These are phyloP conservation scores for Salarias fasciatus DNA, from an alignment of 2,797 vertebrate genomes.

Conservation along the genomic window DNA sequence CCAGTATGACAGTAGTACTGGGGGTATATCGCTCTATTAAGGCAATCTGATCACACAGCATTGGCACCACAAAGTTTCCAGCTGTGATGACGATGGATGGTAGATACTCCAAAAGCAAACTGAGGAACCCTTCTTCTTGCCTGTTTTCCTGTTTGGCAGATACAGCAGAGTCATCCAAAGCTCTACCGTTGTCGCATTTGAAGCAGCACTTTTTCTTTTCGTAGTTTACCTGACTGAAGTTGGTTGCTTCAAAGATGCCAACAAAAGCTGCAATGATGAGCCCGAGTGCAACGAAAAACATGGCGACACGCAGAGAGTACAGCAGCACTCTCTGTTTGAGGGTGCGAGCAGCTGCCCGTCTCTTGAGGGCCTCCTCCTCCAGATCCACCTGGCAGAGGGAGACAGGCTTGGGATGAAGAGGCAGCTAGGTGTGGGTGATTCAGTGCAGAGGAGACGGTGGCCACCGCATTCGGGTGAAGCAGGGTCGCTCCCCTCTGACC, in stretches of 20 bases:
- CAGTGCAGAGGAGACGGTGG: neutral
- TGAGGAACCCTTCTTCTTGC: slow-evolving; percentile 56
- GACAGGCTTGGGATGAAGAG: neutral
- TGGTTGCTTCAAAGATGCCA: slow-evolving; percentile 77
- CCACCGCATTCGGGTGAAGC: slow-evolving; percentile 6
- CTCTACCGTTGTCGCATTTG: neutral
- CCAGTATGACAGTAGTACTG: slow-evolving; percentile 82
- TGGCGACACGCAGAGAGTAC: slow-evolving; percentile 71
- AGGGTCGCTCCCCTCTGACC: slow-evolving; percentile 73
- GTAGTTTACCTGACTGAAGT: slow-evolving; percentile 79
- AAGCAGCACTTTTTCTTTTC: neutral
- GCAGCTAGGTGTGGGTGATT: too few species aligned
- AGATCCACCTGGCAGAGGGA: slow-evolving; percentile 84
- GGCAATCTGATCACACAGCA: slow-evolving; percentile 84
- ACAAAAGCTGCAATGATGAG: slow-evolving; percentile 81
- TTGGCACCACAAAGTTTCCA: slow-evolving; percentile 86
- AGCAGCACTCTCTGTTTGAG: slow-evolving; percentile 68
- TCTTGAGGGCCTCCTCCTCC: slow-evolving; percentile 83
- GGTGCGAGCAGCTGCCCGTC: slow-evolving; percentile 74
- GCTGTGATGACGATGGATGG: slow-evolving; percentile 88
- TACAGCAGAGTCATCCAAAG: slow-evolving; percentile 1
- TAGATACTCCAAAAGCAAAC: slow-evolving; percentile 84
- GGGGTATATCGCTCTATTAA: slow-evolving; percentile 82
- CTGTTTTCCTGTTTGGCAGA: slow-evolving; percentile 44
- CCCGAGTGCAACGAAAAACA: slow-evolving; percentile 73